Evolutionary conservation across 1,140 invertebrate species (phyloP), one percentile per base, ranked within the genome.

Genomic region (Drosophila pseudoobscura): DNA sequence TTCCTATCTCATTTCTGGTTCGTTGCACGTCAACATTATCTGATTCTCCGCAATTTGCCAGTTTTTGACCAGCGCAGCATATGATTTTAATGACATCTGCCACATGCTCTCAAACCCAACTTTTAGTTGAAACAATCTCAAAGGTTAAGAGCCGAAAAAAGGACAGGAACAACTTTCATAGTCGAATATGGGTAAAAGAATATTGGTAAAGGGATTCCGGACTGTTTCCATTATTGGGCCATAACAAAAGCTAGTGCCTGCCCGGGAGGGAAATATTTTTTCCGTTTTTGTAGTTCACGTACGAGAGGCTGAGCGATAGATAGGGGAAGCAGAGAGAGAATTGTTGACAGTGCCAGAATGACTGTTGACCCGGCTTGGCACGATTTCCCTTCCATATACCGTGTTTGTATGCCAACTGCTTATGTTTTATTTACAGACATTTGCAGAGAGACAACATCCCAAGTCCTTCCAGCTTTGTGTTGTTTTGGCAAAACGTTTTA

Each of bases 11-110:
- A 20, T 64, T 64, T 11, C 24, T 11, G 24, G n/a, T 44, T 65
- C 35, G 46, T 61, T 51, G 17, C 46, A 15, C 15, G 20, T 41
- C 57, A 59, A 52, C 60, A 51, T 51, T 65, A 65, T 44, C 26
- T 20, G 29, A 46, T 41, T 55, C 15, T 43, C 44, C 9, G 43
- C 31, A 55, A 49, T 50, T 44, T 35, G 63, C 54, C 74, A 66
- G 78, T 77, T 82, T 82, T 75, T 82, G 79, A 75, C 80, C 71
- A 72, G 22, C 63, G 79, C 64, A 83, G 41, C 79, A 84, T 84
- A 84, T 83, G 79, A 84, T 63, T 83, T 83, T 83, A 83, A 83
- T 78, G 80, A 83, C 60, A 78, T 39, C 45, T 58, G 65, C 57
- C 43, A 65, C 52, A 41, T 51, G 59, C 49, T 46, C 39, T 24